Percentiles rank a stretch among this genome's conserved stretches.
These are phyloP conservation scores for Tragulus kanchil DNA, from an alignment of 2,113 vertebrate species.

Conservation along the genomic window DNA sequence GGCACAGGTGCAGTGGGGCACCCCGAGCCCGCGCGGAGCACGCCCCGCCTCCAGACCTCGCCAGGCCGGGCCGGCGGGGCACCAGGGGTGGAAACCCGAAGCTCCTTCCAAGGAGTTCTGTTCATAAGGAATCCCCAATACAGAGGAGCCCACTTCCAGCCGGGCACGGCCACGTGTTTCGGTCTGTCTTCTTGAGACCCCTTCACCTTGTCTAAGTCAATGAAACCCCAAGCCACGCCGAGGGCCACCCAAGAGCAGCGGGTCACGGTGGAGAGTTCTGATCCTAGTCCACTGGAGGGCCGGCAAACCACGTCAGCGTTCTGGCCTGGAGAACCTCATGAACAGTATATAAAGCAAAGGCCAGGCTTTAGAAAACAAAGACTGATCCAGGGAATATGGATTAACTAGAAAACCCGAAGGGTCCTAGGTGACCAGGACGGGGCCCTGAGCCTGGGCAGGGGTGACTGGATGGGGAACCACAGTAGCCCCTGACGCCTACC, in stretches of 20 bases:
- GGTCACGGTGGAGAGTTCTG: no score
- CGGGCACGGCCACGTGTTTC: accelerated
- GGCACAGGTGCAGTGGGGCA: no score
- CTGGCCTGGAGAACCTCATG: no score
- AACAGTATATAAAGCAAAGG: no score
- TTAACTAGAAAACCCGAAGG: neutral
- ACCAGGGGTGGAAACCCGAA: accelerated
- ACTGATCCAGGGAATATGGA: neutral
- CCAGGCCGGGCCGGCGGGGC: neutral
- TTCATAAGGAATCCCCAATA: neutral
- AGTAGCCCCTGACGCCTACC: no score
- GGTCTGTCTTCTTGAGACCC: neutral
- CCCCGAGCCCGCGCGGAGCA: neutral
- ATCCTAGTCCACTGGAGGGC: no score
- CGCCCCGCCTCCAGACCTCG: accelerated
- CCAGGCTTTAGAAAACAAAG: neutral
- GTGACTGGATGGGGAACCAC: no score
- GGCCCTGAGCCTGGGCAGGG: no score
- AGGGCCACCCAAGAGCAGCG: no score
- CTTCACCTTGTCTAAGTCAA: no score
- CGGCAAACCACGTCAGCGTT: no score
- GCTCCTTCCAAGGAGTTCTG: neutral
- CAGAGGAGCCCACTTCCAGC: neutral
- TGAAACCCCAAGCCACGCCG: no score
- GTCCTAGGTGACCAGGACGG: neutral